Evolutionary conservation across 2,797 vertebrate genomes (phyloP), one percentile per base, ranked within the genome.

Genomic region (Eospalax fontanierii): DNA sequence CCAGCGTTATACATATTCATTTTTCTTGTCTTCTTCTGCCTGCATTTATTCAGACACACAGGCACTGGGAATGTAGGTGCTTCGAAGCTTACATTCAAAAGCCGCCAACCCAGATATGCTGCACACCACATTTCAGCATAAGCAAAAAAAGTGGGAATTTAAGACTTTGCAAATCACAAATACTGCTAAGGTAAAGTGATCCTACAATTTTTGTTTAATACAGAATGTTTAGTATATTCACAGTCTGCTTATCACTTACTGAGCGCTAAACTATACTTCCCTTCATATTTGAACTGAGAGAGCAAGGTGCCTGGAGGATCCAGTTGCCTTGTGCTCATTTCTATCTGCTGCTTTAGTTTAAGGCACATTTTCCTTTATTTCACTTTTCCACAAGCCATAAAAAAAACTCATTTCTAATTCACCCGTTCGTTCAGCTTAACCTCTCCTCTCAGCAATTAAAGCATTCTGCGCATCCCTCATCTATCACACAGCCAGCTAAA

Each of bases 391-490:
- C 98, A 98, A 99, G 98, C 98, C 98, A 98, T 98, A 98, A 98
- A 98, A 54, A 99, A 99, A 99, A 84, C 99, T 99, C 99, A 99
- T 99, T 99, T 99, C 99, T 99, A 99, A 99, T 99, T 99, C 99
- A 99, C 99, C 99, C 98, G 98, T 99, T 99, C 99, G 98, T 99
- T 99, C 99, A 99, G 99, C 99, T 99, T 99, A 99, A 99, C 99
- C 99, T 99, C 99, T 99, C 99, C 99, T 99, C 99, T 99, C 99
- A 99, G 99, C 99, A 99, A 99, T 99, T 99, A 99, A 99, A 99
- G 99, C 99, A 97, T 99, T 99, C 98, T 99, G 99, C 98, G 99
- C 99, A 99, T 99, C 99, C 99, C 99, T 99, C 99, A 99, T 99
- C 99, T 99, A 99, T 99, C 99, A 99, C 99, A 99, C 99, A 99